Evolutionary conservation across 2,888 invertebrate genomes (phyloP), one percentile per base, ranked within the genome.

Genomic region (Eupithecia vulgata): DNA sequence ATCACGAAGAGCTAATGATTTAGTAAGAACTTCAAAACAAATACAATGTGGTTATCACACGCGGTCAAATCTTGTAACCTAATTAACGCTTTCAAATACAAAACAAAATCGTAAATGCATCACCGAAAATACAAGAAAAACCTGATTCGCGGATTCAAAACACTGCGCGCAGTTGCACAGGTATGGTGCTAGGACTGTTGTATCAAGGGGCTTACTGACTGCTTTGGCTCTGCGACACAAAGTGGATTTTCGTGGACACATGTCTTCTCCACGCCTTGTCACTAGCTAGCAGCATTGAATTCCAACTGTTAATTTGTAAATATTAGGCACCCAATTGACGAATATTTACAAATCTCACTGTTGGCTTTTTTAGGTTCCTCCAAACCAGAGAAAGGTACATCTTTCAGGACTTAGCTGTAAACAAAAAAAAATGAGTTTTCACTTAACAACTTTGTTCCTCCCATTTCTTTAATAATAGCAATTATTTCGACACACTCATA

Each of bases 91-190:
- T 67, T 67, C 40, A n/a, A 21, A n/a, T 67, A 40, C 66, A 69
- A 59, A 59, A 69, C 72, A 15, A 64, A 59, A 34, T 67, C 34
- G 48, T 71, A 68, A 67, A 69, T 40, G 45, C 64, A 61, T 52
- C 61, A 48, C 61, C 72, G 34, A 75, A 75, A 75, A 75, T 72
- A 75, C 75, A 65, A 70, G 75, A 70, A 67, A 70, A 72, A 70
- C 75, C 70, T 40, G 72, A 72, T 68, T 72, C 48, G 40, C 72
- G 64, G 52, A 72, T 70, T 70, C 68, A 72, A 68, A 68, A 72
- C 65, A 68, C 48, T 10, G 64, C 35, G 37, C 52, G 66, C 1
- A 65, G 57, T 21, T 64, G 17, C 10, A 34, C 71, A 61, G 71
- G 34, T 21, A 12, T 15, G 61, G 5, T 34, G 45, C 37, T 64